Evolutionary conservation across 1,140 invertebrate species (phyloP), one percentile per base, ranked within the genome.

Genomic region (Spodoptera litura): DNA sequence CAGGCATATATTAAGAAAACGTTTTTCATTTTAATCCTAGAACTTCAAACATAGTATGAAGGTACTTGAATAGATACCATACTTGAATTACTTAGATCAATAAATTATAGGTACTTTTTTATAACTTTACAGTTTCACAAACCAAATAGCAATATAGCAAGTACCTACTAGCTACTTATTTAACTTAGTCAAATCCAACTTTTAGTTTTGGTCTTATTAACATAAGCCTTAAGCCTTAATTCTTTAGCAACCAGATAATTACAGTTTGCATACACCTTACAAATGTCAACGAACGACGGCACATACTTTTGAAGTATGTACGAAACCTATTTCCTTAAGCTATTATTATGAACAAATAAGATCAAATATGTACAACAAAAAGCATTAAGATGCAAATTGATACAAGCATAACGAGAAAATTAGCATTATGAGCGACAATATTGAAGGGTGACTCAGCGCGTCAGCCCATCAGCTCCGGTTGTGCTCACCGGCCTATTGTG

Each of bases 401-500:
- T 94, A 93, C 91, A 88, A 83, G 91, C 87, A 89, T 92, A 93
- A 90, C 87, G 80, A 90, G 88, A 93, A 91, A 89, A 93, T 94
- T 94, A 91, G 89, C 93, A 94, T 94, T 89, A 86, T 85, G 88
- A 91, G 84, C 91, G 91, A 94, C 91, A 92, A 91, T 93, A 93
- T 91, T 88, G 88, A 88, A 89, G 79, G 83, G 84, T 94, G 93
- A 94, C 83, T 94, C 91, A 93, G 91, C 93, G 71, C 70, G 85
- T 90, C 88, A 89, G 88, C 84, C 90, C 87, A 88, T 94, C 91
- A 91, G 84, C 88, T 88, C 85, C 85, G 88, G 86, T 88, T 89
- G 85, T 87, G 81, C 78, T 73, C 70, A 79, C 66, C 68, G 68
- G 35, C 44, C 78, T 64, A 91, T 89, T 89, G 88, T 93, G 89